Evolutionary conservation across 2,888 invertebrate species (phyloP), one percentile per base, ranked within the genome.

Genomic region (Drosophila subsilvestris): DNA sequence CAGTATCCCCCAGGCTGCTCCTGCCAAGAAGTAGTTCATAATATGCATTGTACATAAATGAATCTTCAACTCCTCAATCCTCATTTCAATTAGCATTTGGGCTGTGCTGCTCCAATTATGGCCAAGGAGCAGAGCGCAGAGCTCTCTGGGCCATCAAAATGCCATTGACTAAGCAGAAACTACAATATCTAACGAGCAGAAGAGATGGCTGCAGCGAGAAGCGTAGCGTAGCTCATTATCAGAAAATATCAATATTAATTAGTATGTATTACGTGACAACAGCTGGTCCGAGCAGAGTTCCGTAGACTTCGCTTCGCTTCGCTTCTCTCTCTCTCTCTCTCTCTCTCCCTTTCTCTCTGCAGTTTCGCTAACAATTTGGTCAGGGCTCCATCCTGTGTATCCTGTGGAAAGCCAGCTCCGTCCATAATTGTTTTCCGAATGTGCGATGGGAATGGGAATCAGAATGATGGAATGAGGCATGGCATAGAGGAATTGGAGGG

Each of bases 241-340:
- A 48, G 53, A 61, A 71, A 87, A 87, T 83, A 83, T 89, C 83
- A 89, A 83, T 83, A 83, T 83, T 83, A 83, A 83, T 83, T 83
- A 83, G 83, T 89, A 54, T 79, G 83, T 74, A 89, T 89, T 83
- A 89, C 89, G 83, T 89, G 89, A 87, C 88, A 89, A 89, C 70
- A 74, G 73, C 58, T 57, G 51, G 49, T 37, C 45, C 9, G 73
- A 32, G 49, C 25, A 14, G 67, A 32, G 66, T 14, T 14, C 12
- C 44, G 32, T 12, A 10, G 32, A 32, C 14, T 14, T 6, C 14
- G 27, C 55, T 54, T 25, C 27, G n/a, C n/a, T n/a, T n/a, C n/a
- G n/a, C n/a, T n/a, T 22, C 17, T 32, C 22, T 2, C 45, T n/a
- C 14, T 37, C 10, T 32, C 43, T 12, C 17, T 42, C 22, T n/a